These are phyloP conservation scores for Bellardia bayeri DNA, from an alignment of 2,888 invertebrate species.

Conservation along the genomic window DNA sequence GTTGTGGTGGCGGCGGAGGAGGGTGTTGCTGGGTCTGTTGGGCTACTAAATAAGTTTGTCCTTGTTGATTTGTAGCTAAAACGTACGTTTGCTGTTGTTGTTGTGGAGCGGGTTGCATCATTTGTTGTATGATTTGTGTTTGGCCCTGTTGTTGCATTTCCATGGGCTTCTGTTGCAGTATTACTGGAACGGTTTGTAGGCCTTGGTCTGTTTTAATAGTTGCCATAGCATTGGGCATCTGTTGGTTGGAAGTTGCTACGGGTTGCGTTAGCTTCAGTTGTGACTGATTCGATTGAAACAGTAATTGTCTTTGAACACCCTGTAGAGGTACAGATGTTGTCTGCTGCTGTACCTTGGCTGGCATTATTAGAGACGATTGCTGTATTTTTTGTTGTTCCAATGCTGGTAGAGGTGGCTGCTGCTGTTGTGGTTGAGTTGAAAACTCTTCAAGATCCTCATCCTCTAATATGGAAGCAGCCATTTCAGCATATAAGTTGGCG, in stretches of 20 bases:
- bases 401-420: slow-evolving; percentile 56
- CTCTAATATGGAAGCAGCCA: slow-evolving; percentile 93
- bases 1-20: slow-evolving; percentile 85
- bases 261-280: slow-evolving; percentile 77
- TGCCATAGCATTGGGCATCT: slow-evolving; percentile 81
- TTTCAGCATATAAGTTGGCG: slow-evolving; percentile 93
- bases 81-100: slow-evolving; percentile 81
- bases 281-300: slow-evolving; percentile 80
- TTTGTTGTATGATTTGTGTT: slow-evolving; percentile 81
- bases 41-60: slow-evolving; percentile 88
- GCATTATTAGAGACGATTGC: slow-evolving; percentile 73
- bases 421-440: slow-evolving; percentile 73
- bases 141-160: slow-evolving; percentile 79
- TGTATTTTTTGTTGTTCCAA: slow-evolving; percentile 66
- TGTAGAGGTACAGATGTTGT: slow-evolving; percentile 75
- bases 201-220: slow-evolving; percentile 84
- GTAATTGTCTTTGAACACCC: slow-evolving; percentile 81
- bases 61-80: slow-evolving; percentile 84
- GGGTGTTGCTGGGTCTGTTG: slow-evolving; percentile 84
- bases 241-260: slow-evolving; percentile 52
- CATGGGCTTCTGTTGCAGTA: slow-evolving; percentile 81
- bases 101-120: slow-evolving; percentile 70
- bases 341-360: slow-evolving; percentile 72
- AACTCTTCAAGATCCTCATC: slow-evolving; percentile 88
- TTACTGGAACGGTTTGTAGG: slow-evolving; percentile 83